Conservation (phyloP, 2,888 invertebrate species). For the Nowickia ferox region DNA sequence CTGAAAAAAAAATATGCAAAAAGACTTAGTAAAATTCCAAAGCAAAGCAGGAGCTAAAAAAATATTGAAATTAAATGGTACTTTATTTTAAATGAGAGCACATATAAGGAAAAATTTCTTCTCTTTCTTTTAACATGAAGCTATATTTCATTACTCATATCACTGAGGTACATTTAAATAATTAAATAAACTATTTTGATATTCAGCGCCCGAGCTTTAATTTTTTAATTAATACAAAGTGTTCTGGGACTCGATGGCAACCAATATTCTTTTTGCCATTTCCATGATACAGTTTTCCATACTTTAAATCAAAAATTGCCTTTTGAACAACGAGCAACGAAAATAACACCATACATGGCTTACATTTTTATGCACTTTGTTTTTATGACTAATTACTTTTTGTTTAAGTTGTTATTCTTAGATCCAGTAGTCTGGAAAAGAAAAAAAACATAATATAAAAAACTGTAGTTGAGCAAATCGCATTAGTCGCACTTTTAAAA, state of each 20-base stretch:
- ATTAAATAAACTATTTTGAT: too few relatives aligned
- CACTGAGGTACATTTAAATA: too few relatives aligned
- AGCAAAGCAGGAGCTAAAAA: neutral
- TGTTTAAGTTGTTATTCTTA: constrained; percentile 16
- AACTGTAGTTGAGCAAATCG: constrained; percentile 19
- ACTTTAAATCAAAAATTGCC: too few relatives aligned
- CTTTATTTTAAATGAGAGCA: constrained; percentile 17
- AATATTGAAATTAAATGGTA: constrained; percentile 1
- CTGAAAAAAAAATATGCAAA: constrained; percentile 31
- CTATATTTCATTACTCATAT: too few relatives aligned
- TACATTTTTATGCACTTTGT: constrained; percentile 14
- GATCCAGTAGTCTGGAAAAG: neutral
- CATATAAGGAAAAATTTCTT: constrained; percentile 10
- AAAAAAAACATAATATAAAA: neutral
- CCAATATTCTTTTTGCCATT: too few relatives aligned
- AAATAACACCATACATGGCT: constrained; percentile 18
- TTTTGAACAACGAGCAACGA: neutral
- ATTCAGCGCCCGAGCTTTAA: too few relatives aligned
- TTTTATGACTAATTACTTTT: constrained; percentile 62
- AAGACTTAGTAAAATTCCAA: constrained; percentile 28
- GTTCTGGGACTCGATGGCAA: too few relatives aligned
- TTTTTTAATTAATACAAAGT: too few relatives aligned
- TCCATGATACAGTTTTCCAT: too few relatives aligned
- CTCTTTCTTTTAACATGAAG: neutral
- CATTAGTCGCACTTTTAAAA: constrained; percentile 48